phyloP scores from a whole-genome alignment of 2,113 vertebrate species.

The Aphelocoma coerulescens region DNA sequence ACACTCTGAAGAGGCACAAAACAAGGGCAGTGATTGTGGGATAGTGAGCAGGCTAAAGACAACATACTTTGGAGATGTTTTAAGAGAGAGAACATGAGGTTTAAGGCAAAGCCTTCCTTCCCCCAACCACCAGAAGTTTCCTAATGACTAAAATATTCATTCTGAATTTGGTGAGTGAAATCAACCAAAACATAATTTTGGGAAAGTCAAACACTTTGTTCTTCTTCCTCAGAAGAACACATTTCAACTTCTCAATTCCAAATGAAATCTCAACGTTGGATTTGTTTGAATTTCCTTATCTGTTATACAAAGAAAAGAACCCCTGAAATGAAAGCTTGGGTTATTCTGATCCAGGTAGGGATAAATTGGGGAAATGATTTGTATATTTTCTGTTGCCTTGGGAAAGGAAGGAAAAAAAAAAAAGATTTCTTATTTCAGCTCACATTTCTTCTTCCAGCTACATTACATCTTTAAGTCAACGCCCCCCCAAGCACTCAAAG shows the following conservation, averaged over 20 bases:
- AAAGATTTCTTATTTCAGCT: not conserved
- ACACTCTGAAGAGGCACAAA: conserved; percentile 79
- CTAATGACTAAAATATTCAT: not conserved
- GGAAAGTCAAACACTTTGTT: not conserved
- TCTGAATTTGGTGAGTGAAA: not conserved
- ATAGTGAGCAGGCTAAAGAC: not conserved
- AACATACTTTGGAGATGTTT: not conserved
- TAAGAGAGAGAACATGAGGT: not conserved
- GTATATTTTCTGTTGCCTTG: not conserved
- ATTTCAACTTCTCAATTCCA: not conserved
- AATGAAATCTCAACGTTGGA: not conserved
- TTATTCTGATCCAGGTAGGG: not conserved
- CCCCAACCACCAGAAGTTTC: not conserved
- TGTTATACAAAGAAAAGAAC: not conserved
- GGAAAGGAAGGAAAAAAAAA: not conserved
- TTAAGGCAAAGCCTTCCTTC: not conserved
- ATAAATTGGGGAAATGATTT: not conserved
- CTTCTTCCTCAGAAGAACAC: not conserved
- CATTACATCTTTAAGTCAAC: not conserved
- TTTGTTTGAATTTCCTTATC: not conserved
- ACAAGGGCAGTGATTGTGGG: not conserved
- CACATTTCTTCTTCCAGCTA: not conserved
- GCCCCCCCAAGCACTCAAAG: not conserved
- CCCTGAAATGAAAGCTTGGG: not conserved
- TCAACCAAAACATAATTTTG: not conserved